These are phyloP conservation scores for Drosophila nebulosa DNA, from an alignment of 1,140 invertebrate genomes.

Conservation along the genomic window DNA sequence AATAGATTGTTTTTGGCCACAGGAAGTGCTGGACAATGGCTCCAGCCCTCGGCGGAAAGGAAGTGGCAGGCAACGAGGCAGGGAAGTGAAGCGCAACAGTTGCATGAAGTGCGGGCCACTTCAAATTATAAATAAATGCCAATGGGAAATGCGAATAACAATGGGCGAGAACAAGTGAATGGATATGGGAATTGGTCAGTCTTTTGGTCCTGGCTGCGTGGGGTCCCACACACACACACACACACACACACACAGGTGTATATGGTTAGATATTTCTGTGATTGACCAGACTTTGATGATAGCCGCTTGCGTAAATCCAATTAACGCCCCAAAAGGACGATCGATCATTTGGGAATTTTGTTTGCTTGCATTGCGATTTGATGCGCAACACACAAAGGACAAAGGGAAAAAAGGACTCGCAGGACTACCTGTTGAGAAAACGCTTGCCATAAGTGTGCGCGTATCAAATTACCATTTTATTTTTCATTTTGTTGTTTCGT, in stretches of 20 bases:
- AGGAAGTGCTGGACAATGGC: constrained; percentile 48
- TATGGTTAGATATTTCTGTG: constrained; percentile 2
- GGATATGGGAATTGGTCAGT: constrained; percentile 38
- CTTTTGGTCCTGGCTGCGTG: constrained; percentile 51
- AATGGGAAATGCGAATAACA: constrained; percentile 56
- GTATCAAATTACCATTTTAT: constrained; percentile 66
- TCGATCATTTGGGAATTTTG: constrained; percentile 38
- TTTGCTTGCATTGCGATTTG: constrained; percentile 63
- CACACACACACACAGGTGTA: constrained; percentile 4
- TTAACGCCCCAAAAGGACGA: constrained; percentile 58
- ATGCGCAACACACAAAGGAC: constrained; percentile 31
- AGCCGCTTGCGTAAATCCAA: constrained; percentile 66
- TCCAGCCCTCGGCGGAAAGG: background rate
- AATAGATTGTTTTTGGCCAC: constrained; percentile 71
- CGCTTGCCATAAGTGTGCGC: constrained; percentile 63
- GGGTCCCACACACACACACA: constrained; percentile 34
- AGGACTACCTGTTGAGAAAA: constrained; percentile 56
- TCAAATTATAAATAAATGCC: constrained; percentile 69
- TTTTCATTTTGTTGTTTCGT: constrained; percentile 13
- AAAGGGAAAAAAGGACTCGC: constrained; percentile 20
- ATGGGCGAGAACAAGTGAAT: constrained; percentile 26
- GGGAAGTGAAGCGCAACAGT: constrained; percentile 67
- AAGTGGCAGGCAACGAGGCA: constrained; percentile 7
- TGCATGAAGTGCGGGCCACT: constrained; percentile 67
- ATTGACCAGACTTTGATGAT: constrained; percentile 57